Evolutionary conservation across 2,797 vertebrate genomes (phyloP).

Genomic region (Stomatorhinus walkeri): DNA sequence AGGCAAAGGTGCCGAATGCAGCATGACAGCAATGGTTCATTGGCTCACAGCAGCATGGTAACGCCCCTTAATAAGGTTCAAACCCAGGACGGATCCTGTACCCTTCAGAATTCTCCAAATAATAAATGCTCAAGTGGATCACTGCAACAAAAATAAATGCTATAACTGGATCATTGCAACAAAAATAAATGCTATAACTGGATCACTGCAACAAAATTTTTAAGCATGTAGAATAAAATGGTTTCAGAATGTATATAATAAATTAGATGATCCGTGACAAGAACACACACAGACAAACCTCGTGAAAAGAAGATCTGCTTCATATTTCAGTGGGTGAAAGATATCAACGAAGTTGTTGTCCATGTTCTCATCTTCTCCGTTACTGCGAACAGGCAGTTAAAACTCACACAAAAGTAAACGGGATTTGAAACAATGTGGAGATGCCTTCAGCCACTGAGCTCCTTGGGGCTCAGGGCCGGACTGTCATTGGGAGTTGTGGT

Average conservation of each 20-base stretch:
- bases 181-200: neutral
- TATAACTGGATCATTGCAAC: neutral
- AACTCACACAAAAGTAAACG: neutral
- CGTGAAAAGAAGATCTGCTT: slow-evolving; percentile 84
- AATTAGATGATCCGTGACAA: neutral
- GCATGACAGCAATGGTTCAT: neutral
- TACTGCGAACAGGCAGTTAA: slow-evolving; percentile 50
- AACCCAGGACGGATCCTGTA: neutral
- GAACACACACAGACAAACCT: slow-evolving; percentile 54
- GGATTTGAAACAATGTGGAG: neutral
- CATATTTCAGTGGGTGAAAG: slow-evolving; percentile 72
- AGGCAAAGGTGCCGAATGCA: neutral
- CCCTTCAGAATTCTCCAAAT: neutral
- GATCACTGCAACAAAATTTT: neutral
- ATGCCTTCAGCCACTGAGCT: neutral
- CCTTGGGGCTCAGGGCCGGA: neutral
- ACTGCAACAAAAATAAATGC: neutral
- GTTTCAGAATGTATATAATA: neutral
- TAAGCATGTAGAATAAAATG: neutral
- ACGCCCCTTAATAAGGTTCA: neutral
- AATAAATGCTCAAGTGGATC: neutral
- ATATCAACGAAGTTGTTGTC: slow-evolving; percentile 73
- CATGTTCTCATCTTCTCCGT: slow-evolving; percentile 74
- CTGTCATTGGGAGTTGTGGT: neutral
- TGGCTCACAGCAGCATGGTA: neutral